These are phyloP conservation scores for Drosophila kohkoa DNA, from an alignment of 1,140 invertebrate species.

Conservation along the genomic window DNA sequence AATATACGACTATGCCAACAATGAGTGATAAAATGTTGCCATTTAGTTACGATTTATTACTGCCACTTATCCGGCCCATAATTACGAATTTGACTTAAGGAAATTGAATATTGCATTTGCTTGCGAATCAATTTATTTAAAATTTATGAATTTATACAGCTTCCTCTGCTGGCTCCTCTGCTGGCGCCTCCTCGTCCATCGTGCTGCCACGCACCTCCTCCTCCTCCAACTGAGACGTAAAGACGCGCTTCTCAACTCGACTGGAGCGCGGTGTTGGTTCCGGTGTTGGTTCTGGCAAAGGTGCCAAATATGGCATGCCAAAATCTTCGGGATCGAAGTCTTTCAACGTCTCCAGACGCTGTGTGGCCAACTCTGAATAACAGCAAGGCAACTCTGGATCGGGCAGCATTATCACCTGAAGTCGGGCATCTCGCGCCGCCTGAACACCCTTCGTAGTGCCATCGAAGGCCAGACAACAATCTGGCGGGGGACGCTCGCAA, in stretches of 20 bases:
- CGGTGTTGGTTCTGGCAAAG: not conserved
- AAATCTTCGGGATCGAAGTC: conserved; percentile 94
- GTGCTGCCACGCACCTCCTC: not conserved
- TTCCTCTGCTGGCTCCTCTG: conserved; percentile 7
- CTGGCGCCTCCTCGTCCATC: not conserved
- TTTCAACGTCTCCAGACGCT: conserved; percentile 90
- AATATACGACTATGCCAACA: conserved; percentile 75
- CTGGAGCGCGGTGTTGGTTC: too few species aligned
- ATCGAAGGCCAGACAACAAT: conserved; percentile 96
- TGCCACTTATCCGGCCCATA: conserved; percentile 22
- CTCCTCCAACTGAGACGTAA: not conserved
- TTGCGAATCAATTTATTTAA: not conserved
- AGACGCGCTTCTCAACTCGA: not conserved
- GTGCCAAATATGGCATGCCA: conserved; percentile 88
- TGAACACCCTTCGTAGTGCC: conserved; percentile 96
- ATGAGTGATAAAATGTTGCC: conserved; percentile 21
- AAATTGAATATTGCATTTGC: conserved; percentile 10
- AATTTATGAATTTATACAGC: conserved; percentile 8
- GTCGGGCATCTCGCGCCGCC: conserved; percentile 92
- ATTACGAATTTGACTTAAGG: conserved; percentile 8
- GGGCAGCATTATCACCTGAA: conserved; percentile 96
- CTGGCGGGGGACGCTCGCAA: conserved; percentile 88
- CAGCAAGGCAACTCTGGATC: conserved; percentile 89
- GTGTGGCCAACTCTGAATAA: conserved; percentile 87
- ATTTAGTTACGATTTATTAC: conserved; percentile 34